A percentile compares a stretch with the other conserved stretches of the same genome.
Conservation (phyloP, 2,113 vertebrate genomes). For the Fregetta grallaria region DNA sequence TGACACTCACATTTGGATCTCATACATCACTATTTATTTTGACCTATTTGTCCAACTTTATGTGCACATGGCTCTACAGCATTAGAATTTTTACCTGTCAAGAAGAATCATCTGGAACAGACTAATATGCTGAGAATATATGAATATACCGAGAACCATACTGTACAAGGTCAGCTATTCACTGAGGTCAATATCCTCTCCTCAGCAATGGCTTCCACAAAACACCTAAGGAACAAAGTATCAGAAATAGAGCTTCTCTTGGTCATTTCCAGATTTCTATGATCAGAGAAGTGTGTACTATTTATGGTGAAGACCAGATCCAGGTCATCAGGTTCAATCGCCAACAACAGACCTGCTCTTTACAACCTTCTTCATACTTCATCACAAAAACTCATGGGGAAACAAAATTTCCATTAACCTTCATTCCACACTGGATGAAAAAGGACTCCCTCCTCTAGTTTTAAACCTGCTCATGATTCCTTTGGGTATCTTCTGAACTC, state of each 20-base stretch:
- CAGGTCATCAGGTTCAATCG: background rate
- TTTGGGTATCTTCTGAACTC: background rate
- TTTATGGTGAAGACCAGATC: background rate
- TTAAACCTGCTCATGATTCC: background rate
- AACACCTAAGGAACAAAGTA: background rate
- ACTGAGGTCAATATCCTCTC: background rate
- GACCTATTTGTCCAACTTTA: background rate
- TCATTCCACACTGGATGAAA: background rate
- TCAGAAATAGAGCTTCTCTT: background rate
- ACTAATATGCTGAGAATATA: background rate
- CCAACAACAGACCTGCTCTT: background rate
- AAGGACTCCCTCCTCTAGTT: background rate
- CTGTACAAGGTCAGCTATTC: background rate
- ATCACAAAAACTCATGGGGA: background rate
- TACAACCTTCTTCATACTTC: background rate
- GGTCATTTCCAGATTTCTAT: background rate
- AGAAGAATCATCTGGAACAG: background rate
- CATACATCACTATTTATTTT: slow-evolving; percentile 1
- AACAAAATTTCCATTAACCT: background rate
- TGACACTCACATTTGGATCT: background rate
- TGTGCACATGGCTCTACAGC: background rate
- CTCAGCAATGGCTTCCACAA: background rate
- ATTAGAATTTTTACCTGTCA: background rate
- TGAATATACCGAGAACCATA: background rate
- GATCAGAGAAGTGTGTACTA: background rate